phyloP scores from a whole-genome alignment of 2,797 vertebrate genomes.

The Pangasius larnaudii region DNA sequence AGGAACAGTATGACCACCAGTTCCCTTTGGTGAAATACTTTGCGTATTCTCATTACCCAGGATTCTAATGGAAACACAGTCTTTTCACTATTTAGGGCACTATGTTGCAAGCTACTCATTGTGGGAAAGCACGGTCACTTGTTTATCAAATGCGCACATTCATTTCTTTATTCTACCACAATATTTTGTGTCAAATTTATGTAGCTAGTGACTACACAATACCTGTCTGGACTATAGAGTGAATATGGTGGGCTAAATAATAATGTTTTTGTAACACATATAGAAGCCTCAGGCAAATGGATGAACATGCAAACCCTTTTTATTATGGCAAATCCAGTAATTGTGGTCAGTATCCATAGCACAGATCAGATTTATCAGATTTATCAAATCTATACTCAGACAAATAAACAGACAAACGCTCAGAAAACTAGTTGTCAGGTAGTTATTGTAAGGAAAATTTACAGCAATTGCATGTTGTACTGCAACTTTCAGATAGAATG shows the following conservation, averaged over 20 bases:
- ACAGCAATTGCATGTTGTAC: not conserved
- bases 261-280: not conserved
- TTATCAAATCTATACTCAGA: not conserved
- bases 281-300: not conserved
- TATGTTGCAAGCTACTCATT: too few species aligned
- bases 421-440: not conserved
- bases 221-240: not conserved
- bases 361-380: not conserved
- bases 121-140: not conserved
- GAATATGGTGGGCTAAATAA: not conserved
- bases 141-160: not conserved
- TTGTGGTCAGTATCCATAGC: not conserved
- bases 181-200: not conserved
- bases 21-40: conserved; percentile 12
- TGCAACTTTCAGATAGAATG: not conserved
- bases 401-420: not conserved
- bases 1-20: conserved; percentile 17
- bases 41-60: not conserved
- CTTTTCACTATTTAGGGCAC: not conserved
- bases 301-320: not conserved
- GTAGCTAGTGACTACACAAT: too few species aligned
- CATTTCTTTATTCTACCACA: not conserved
- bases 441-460: not conserved
- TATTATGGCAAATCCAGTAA: not conserved
- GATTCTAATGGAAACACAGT: not conserved